phyloP scores from a whole-genome alignment of 2,797 vertebrate species.

The Coluber constrictor region DNA sequence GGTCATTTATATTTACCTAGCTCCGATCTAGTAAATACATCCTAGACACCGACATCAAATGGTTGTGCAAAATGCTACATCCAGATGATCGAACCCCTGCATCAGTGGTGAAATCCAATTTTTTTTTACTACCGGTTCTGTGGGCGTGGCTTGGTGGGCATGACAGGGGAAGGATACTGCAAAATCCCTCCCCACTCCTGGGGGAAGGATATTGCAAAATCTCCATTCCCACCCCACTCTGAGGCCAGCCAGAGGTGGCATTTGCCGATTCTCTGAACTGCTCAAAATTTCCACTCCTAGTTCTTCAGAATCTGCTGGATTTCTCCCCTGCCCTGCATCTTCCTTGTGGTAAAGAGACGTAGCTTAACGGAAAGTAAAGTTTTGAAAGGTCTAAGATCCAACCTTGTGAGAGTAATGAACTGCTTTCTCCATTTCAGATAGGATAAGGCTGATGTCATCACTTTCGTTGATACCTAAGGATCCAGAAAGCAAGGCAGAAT shows the following conservation, averaged over 20 bases:
- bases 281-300: too few relatives aligned
- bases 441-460: constrained; percentile 75
- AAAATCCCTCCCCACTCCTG: too few relatives aligned
- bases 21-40: neutral
- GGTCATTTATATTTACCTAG: neutral
- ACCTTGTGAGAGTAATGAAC: constrained; percentile 80
- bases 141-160: too few relatives aligned
- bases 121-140: too few relatives aligned
- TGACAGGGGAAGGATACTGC: too few relatives aligned
- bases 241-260: too few relatives aligned
- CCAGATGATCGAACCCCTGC: neutral
- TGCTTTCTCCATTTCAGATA: constrained; percentile 78
- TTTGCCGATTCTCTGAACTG: too few relatives aligned
- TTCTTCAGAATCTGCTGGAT: too few relatives aligned
- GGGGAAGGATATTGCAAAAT: too few relatives aligned
- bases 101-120: too few relatives aligned
- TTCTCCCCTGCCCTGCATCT: neutral
- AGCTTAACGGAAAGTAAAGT: neutral
- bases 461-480: constrained; percentile 78
- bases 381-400: neutral
- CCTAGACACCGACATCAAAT: neutral
- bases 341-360: neutral
- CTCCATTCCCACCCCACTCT: too few relatives aligned
- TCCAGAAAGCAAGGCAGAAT: constrained; percentile 17
- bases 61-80: neutral